phyloP scores from a whole-genome alignment of 2,113 vertebrate species.

The Burhinus bistriatus region DNA sequence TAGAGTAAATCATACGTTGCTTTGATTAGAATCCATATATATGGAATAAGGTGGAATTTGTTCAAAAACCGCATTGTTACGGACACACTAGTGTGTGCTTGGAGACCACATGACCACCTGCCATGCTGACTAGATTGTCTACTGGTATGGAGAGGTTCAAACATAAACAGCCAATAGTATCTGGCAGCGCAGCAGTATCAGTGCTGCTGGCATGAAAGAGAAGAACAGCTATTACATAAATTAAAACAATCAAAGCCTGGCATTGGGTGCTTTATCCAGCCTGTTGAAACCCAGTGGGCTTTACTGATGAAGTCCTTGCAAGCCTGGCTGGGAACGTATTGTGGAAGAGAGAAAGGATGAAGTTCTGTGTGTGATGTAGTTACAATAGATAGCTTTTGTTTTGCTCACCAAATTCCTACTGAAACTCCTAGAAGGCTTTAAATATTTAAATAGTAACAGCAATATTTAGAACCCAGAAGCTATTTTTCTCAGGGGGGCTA shows the following conservation, averaged over 20 bases:
- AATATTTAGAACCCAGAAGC: neutral
- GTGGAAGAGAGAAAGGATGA: neutral
- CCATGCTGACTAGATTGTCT: neutral
- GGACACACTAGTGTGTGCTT: neutral
- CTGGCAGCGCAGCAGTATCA: neutral
- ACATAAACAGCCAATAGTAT: neutral
- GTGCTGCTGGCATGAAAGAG: neutral
- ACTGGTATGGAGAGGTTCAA: neutral
- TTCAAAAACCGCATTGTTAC: constrained; percentile 2
- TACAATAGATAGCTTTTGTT: neutral
- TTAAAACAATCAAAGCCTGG: neutral
- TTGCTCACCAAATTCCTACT: neutral
- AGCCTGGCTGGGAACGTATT: neutral
- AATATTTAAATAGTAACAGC: neutral
- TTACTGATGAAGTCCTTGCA: neutral
- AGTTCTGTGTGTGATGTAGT: neutral
- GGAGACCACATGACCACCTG: neutral
- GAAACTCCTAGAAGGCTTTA: neutral
- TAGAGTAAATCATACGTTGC: neutral
- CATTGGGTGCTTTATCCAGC: neutral
- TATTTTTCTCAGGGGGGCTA: neutral
- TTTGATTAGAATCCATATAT: neutral
- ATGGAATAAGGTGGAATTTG: neutral
- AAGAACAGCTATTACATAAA: neutral
- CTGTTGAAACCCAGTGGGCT: neutral